A percentile compares a stretch with the other conserved stretches of the same genome.
These are phyloP conservation scores for Aramus guarauna DNA, from an alignment of 2,113 vertebrate species.

Conservation along the genomic window DNA sequence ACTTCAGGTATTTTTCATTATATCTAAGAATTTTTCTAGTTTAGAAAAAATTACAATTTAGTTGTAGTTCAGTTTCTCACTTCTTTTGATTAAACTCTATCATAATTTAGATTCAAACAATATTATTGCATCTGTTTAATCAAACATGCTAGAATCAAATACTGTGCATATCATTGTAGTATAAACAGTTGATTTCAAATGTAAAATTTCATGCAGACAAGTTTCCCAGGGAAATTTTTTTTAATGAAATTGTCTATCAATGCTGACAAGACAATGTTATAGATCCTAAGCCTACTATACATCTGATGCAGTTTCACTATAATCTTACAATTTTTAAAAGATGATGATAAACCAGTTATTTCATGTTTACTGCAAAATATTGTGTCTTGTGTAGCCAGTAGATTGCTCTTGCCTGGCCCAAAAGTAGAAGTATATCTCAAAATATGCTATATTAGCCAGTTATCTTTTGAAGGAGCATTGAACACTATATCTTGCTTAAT, in stretches of 20 bases:
- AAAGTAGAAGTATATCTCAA: background rate
- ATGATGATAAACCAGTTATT: background rate
- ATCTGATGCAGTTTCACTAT: background rate
- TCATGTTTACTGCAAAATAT: background rate
- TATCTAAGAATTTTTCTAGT: background rate
- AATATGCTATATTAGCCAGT: background rate
- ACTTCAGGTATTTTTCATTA: background rate
- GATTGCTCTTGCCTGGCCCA: background rate
- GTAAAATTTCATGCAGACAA: background rate
- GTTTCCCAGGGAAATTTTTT: background rate
- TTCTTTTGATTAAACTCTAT: background rate
- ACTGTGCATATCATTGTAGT: background rate
- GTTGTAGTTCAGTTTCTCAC: background rate
- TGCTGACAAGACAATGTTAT: background rate
- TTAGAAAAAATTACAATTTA: background rate
- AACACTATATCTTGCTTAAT: background rate
- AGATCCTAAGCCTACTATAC: background rate
- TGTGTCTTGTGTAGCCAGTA: background rate
- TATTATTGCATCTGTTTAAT: background rate
- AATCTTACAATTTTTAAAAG: background rate
- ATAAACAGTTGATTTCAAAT: background rate
- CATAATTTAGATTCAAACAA: background rate
- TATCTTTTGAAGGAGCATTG: background rate
- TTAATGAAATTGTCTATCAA: background rate
- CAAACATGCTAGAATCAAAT: background rate